phyloP scores from a whole-genome alignment of 2,888 invertebrate genomes.

The Thereva unica region DNA sequence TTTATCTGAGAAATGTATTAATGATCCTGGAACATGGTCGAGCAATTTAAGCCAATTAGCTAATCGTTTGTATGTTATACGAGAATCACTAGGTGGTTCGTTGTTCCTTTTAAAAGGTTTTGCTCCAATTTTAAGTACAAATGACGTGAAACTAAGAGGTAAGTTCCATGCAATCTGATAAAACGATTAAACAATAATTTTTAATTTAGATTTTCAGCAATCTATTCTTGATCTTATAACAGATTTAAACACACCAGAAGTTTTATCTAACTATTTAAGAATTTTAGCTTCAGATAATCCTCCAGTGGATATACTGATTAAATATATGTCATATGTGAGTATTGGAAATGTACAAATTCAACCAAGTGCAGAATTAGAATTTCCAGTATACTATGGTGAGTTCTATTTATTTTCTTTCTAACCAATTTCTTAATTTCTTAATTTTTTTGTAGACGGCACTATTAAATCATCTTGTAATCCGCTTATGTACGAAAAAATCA shows the following conservation, averaged over 20 bases:
- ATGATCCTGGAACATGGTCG: constrained; percentile 52
- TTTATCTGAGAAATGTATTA: constrained; percentile 51
- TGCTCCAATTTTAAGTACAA: constrained; percentile 51
- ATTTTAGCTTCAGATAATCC: constrained; percentile 64
- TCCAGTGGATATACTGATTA: constrained; percentile 63
- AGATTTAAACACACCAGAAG: constrained; percentile 55
- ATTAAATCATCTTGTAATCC: constrained; percentile 51
- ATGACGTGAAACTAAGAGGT: constrained; percentile 52
- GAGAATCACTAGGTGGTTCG: constrained; percentile 56
- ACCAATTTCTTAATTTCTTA: background rate
- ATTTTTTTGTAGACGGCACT: constrained; percentile 48
- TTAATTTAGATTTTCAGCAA: constrained; percentile 65
- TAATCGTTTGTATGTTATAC: constrained; percentile 54
- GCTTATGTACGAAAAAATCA: constrained; percentile 50
- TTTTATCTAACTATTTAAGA: constrained; percentile 63
- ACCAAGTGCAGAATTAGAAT: constrained; percentile 53
- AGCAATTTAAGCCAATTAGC: constrained; percentile 53
- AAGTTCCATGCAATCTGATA: background rate
- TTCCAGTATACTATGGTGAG: constrained; percentile 51
- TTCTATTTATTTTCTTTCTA: background rate
- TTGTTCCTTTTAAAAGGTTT: constrained; percentile 55
- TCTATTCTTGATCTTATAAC: constrained; percentile 68
- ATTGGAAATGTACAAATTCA: constrained; percentile 49
- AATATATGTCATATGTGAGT: constrained; percentile 59
- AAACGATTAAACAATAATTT: background rate